Evolutionary conservation across 1,140 invertebrate genomes (phyloP).

Genomic region (Drosophila carrolli): DNA sequence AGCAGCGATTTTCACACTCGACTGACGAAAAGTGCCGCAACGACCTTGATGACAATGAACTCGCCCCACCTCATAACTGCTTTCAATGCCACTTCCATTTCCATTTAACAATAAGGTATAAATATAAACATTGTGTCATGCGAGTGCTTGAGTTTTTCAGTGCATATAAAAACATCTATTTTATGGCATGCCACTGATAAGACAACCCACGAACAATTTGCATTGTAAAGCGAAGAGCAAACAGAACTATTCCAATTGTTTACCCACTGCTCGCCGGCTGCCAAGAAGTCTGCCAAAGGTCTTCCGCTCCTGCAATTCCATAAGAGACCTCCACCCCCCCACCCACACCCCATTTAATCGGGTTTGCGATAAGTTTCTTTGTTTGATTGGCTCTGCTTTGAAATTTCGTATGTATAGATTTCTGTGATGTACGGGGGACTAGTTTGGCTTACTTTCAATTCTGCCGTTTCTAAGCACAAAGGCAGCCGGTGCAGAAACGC

Average conservation of each 20-base stretch:
- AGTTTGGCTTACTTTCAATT: conserved; percentile 20
- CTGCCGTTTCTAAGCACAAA: conserved; percentile 26
- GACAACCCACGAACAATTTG: conserved; percentile 55
- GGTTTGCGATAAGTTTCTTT: conserved; percentile 47
- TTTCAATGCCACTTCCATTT: conserved; percentile 1
- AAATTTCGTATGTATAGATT: background rate
- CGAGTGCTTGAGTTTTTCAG: conserved; percentile 26
- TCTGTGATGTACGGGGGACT: conserved; percentile 20
- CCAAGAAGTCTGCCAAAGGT: conserved; percentile 45
- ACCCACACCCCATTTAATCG: conserved; percentile 3
- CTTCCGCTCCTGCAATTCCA: conserved; percentile 1
- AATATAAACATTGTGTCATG: conserved; percentile 39
- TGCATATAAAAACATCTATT: conserved; percentile 62
- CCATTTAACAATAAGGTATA: conserved; percentile 21
- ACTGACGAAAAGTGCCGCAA: conserved; percentile 13
- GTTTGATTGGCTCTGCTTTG: conserved; percentile 29
- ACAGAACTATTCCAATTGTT: conserved; percentile 37
- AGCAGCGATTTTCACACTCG: conserved; percentile 28
- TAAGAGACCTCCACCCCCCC: background rate
- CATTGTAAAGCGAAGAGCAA: conserved; percentile 63
- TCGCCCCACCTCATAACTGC: conserved; percentile 8
- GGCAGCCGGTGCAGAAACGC: conserved; percentile 27
- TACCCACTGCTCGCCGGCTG: conserved; percentile 21
- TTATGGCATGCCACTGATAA: conserved; percentile 61
- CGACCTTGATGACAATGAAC: conserved; percentile 80